Evolutionary conservation across 2,888 invertebrate genomes (phyloP), one percentile per base, ranked within the genome.

Genomic region (Glyphotaelius pellucidus): DNA sequence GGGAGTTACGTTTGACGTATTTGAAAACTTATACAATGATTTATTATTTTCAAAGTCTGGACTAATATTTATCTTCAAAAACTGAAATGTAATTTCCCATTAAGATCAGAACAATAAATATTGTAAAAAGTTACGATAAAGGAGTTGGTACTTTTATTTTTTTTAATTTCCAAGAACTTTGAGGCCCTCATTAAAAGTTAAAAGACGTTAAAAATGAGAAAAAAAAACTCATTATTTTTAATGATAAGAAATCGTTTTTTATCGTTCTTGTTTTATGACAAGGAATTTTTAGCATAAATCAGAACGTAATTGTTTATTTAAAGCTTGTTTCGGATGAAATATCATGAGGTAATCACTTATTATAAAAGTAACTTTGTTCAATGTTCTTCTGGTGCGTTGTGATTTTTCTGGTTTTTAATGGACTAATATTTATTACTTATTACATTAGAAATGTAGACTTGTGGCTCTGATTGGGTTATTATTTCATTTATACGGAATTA

Each of bases 131-230:
- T 38, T 38, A 85, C 85, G n/a, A n/a, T 85, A 85, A 85, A 38
- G 38, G 42, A 35, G 35, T 38, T 85, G 5, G 85, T 42, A 38
- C 38, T 85, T 85, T 84, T 25, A 84, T 35, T 85, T 35, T 85
- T 32, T 67, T 67, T 25, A 25, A 67, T 67, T 67, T 67, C 67
- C 67, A n/a, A n/a, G 35, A n/a, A 85, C 85, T 42, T 85, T 42
- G 85, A 38, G 38, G 85, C 85, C 38, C 25, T 85, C 85, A 38
- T 85, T 85, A 85, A 85, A 85, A 85, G 85, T 85, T 85, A 35
- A 67, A 85, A 35, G 85, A 85, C n/a, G 85, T 85, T 85, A 85
- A 38, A 85, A 38, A 85, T 85, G 42, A 85, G 38, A 85, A 85
- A 67, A 84, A 52, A 47, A 85, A 85, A 85, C 38, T 85, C 38